Base-by-base conservation (phyloP, 2,113 vertebrate species). In the Mirounga angustirostris region DNA sequence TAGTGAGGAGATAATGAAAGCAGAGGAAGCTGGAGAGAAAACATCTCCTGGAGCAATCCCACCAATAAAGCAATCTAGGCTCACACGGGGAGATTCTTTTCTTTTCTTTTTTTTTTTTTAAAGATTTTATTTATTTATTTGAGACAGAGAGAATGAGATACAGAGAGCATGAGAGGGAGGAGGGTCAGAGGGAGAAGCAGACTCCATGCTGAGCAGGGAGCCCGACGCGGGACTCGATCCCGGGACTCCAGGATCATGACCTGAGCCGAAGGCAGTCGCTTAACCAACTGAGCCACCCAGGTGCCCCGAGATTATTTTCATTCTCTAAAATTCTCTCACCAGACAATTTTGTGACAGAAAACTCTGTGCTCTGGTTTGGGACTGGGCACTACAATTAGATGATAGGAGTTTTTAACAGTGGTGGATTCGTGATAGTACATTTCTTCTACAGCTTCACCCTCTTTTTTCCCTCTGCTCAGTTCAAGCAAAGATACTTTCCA, bases 11-110 rank as follows among this genome's bases (percentile, higher is more conserved):
- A 96, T 97, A 98, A 98, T 97, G 96, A 97, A 97, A 98, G 88
- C 97, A 98, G 59, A 93, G 97, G 93, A 98, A 98, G 86, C 84
- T 63, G 94, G 95, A 89, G 86, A 98, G 97, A 96, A 98, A 97
- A 81, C 65, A 14, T 33, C 76, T 92, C 78, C 81, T 59, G 67
- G 98, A 98, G 84, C 73, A 84, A 95, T 97, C 61, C 95, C 59
- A 67, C 84, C 87, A 92, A 98, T 95, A 83, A 96, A 98, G 94
- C 81, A 97, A 97, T 92, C 93, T 73, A 61, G 91, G 95, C 71
- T 78, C 87, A 95, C 58, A 40, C 46, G 21, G 69, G 59, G 81
- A 95, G 50, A 91, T 94, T 69, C 96, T 69, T 91, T 93, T 98
- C 30, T 40, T 40, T 40, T 36, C 36, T 36, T 36, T 40, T 40